These are phyloP conservation scores for Callocephalon fimbriatum DNA, from an alignment of 2,113 vertebrate species.

Conservation along the genomic window DNA sequence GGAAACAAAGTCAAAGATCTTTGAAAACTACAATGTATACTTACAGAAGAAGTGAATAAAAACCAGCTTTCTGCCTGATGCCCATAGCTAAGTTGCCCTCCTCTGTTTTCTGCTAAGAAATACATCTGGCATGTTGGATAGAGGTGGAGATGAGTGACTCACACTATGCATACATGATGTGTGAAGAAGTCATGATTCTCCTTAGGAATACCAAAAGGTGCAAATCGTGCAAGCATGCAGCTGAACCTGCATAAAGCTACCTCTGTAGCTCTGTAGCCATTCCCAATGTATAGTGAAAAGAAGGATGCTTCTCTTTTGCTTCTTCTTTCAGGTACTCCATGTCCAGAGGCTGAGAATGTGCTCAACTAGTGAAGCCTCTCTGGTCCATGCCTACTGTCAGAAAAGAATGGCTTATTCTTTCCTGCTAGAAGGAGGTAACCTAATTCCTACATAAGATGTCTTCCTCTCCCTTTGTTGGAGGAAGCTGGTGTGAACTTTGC, in stretches of 20 bases:
- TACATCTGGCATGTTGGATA: neutral
- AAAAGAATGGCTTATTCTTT: neutral
- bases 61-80: neutral
- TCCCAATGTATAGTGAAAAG: neutral
- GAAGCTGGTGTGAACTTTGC: neutral
- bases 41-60: neutral
- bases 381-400: accelerated
- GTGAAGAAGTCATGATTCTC: neutral
- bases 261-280: neutral
- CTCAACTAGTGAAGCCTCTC: neutral
- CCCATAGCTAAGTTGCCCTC: neutral
- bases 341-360: neutral
- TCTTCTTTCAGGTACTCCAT: neutral
- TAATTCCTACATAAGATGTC: neutral
- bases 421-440: neutral
- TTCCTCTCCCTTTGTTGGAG: neutral
- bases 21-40: neutral
- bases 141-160: neutral
- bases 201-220: neutral
- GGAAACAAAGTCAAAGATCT: neutral
- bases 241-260: neutral
- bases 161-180: accelerated
- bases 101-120: neutral
- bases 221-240: neutral
- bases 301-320: neutral